phyloP scores from a whole-genome alignment of 1,140 invertebrate species.

The Ectropis grisescens region DNA sequence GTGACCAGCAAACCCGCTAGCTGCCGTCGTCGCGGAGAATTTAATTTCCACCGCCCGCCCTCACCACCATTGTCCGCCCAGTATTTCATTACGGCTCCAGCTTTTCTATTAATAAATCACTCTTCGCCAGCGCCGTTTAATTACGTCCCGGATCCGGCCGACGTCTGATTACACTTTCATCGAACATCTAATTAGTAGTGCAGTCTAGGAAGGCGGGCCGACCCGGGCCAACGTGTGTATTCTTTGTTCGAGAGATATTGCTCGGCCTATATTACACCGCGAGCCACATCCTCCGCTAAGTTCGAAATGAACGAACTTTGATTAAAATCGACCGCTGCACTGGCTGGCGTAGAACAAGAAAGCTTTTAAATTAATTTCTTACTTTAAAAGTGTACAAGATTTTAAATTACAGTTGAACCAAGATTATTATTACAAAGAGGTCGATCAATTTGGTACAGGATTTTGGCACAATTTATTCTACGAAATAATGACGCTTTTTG shows the following conservation, averaged over 20 bases:
- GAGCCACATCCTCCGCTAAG: conserved; percentile 26
- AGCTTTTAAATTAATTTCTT: too few species aligned
- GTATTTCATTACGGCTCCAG: conserved; percentile 69
- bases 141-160: conserved; percentile 62
- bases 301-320: conserved; percentile 45
- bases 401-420: too few species aligned
- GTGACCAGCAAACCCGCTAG: conserved; percentile 31
- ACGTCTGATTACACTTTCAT: conserved; percentile 68
- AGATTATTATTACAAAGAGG: too few species aligned
- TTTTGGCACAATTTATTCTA: too few species aligned
- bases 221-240: conserved; percentile 45
- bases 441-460: too few species aligned
- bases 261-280: conserved; percentile 31
- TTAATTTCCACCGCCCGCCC: conserved; percentile 63
- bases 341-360: conserved; percentile 7
- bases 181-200: conserved; percentile 67
- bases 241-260: conserved; percentile 56
- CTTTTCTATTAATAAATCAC: conserved; percentile 72
- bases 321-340: conserved; percentile 41
- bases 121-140: conserved; percentile 66
- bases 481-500: too few species aligned
- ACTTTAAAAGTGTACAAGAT: too few species aligned
- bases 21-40: conserved; percentile 48
- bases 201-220: conserved; percentile 23
- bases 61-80: conserved; percentile 63